Evolutionary conservation across 2,797 vertebrate species (phyloP).

Genomic region (Microctenopoma stevenorrisi): DNA sequence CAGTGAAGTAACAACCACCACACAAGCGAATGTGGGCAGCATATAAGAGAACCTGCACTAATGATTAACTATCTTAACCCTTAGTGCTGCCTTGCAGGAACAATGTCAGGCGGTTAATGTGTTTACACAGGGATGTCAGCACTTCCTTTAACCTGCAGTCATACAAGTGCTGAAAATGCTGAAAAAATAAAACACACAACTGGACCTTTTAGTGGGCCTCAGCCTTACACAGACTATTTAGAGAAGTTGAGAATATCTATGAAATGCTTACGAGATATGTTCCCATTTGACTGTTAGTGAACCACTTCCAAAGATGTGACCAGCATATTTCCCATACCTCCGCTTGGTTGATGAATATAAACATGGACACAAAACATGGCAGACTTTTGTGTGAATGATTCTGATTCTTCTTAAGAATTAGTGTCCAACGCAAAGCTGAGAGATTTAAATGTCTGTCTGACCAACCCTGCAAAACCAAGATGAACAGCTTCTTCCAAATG

Average conservation of each 20-base stretch:
- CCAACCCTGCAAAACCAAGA: too few species aligned
- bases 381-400: too few species aligned
- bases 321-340: too few species aligned
- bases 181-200: background rate
- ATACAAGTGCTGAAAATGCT: background rate
- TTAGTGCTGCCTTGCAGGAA: background rate
- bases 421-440: too few species aligned
- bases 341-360: too few species aligned
- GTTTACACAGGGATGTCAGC: slow-evolving; percentile 9
- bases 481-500: too few species aligned
- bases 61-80: slow-evolving; percentile 22
- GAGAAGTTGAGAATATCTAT: background rate
- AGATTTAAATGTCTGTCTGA: too few species aligned
- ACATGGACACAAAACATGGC: too few species aligned
- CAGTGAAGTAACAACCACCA: background rate
- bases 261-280: background rate
- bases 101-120: background rate
- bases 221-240: background rate
- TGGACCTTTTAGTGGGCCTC: background rate
- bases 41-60: background rate
- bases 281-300: too few species aligned
- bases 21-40: background rate
- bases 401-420: too few species aligned
- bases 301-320: too few species aligned
- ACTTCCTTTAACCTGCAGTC: background rate